A percentile compares a stretch with the other conserved stretches of the same genome.
phyloP scores from a whole-genome alignment of 2,888 invertebrate species.

The Stenodema calcarata region DNA sequence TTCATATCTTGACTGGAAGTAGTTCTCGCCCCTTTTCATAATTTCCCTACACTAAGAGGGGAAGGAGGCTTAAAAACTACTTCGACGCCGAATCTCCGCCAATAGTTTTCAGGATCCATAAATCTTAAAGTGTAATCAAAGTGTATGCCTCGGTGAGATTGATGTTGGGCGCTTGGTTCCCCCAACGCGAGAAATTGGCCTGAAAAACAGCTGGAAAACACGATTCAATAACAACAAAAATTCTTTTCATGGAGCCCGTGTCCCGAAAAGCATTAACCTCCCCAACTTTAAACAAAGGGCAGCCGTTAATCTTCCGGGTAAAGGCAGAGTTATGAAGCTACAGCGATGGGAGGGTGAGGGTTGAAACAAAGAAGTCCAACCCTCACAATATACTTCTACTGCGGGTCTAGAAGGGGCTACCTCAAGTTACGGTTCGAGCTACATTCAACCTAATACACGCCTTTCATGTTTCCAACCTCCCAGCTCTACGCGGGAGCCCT shows the following conservation, averaged over 20 bases:
- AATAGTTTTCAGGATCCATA: too few relatives aligned
- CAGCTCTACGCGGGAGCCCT: not conserved
- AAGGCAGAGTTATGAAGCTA: not conserved
- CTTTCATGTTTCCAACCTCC: constrained; percentile 44
- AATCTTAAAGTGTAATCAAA: too few relatives aligned
- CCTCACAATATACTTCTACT: not conserved
- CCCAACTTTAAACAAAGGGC: not conserved
- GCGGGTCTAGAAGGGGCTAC: not conserved
- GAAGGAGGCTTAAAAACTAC: too few relatives aligned
- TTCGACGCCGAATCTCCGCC: too few relatives aligned
- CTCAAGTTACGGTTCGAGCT: not conserved
- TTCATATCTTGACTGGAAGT: too few relatives aligned
- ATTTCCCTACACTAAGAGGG: too few relatives aligned
- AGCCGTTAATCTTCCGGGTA: not conserved
- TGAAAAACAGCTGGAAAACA: not conserved
- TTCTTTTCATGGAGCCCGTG: not conserved
- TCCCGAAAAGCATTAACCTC: not conserved
- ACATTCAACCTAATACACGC: not conserved
- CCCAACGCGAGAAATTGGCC: not conserved
- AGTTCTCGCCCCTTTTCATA: too few relatives aligned
- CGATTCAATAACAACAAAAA: not conserved
- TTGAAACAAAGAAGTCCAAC: not conserved
- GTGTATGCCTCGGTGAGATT: not conserved
- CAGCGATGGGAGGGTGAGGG: not conserved
- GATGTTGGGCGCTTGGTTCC: not conserved